Evolutionary conservation across 1,140 invertebrate species (phyloP).

Genomic region (Oreohelix idahoensis): DNA sequence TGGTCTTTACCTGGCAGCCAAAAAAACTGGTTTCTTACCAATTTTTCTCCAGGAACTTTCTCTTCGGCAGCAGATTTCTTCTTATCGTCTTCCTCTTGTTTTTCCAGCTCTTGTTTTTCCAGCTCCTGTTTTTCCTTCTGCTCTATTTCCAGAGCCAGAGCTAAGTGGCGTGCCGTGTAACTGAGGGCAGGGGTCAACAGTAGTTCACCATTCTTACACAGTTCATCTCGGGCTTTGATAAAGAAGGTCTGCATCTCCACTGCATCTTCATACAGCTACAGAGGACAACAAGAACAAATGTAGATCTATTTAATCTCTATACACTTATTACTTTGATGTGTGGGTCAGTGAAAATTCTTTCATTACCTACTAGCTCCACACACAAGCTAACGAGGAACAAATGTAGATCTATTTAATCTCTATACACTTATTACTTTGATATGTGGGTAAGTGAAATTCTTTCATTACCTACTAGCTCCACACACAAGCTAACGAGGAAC

Average conservation of each 20-base stretch:
- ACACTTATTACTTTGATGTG: no score
- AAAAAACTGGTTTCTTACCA: no score
- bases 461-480: no score
- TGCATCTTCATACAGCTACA: conserved; percentile 92
- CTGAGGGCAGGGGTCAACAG: conserved; percentile 89
- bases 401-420: no score
- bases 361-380: no score
- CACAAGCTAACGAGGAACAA: no score
- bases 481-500: no score
- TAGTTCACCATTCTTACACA: conserved; percentile 80
- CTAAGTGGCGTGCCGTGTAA: conserved; percentile 78
- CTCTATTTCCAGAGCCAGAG: conserved; percentile 80
- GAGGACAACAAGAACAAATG: neutral
- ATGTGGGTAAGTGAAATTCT: no score
- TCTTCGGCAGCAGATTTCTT: conserved; percentile 50
- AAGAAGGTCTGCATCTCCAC: conserved; percentile 94
- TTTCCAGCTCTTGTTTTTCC: conserved; percentile 81
- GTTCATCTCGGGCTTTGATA: conserved; percentile 79
- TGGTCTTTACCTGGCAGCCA: no score
- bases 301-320: no score
- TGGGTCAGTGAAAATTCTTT: no score
- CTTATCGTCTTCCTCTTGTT: conserved; percentile 82
- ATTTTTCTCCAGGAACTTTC: conserved; percentile 4
- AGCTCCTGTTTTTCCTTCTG: conserved; percentile 84
- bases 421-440: no score